These are phyloP conservation scores for Isoperla grammatica DNA, from an alignment of 2,888 invertebrate genomes.

Conservation along the genomic window DNA sequence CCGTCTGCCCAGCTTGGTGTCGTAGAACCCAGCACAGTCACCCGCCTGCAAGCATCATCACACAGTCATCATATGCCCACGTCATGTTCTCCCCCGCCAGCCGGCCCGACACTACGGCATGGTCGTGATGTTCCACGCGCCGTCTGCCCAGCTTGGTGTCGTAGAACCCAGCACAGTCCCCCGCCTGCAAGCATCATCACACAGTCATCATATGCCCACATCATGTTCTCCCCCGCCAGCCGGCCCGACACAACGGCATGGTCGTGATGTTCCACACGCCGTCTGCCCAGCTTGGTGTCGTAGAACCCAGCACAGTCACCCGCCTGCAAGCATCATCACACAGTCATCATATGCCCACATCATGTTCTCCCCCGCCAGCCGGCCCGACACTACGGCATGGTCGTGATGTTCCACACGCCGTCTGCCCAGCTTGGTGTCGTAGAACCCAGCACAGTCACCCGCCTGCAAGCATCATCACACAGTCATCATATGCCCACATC, in stretches of 20 bases:
- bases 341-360: too few species aligned
- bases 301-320: conserved; percentile 94
- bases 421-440: conserved; percentile 79
- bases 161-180: conserved; percentile 91
- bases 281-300: conserved; percentile 77
- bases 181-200: conserved; percentile 54
- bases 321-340: conserved; percentile 62
- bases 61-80: conserved; percentile 47
- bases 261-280: conserved; percentile 95
- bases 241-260: conserved; percentile 95
- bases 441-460: conserved; percentile 91
- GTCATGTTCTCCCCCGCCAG: conserved; percentile 97
- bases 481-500: too few species aligned
- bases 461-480: too few species aligned
- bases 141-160: conserved; percentile 81
- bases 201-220: conserved; percentile 50
- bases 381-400: conserved; percentile 92
- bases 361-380: conserved; percentile 97
- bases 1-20: conserved; percentile 76
- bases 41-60: conserved; percentile 58
- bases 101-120: conserved; percentile 92
- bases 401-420: conserved; percentile 96
- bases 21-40: conserved; percentile 91
- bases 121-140: conserved; percentile 95
- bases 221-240: conserved; percentile 96